Conservation (phyloP, 2,113 vertebrate species). For the Pan paniscus region DNA sequence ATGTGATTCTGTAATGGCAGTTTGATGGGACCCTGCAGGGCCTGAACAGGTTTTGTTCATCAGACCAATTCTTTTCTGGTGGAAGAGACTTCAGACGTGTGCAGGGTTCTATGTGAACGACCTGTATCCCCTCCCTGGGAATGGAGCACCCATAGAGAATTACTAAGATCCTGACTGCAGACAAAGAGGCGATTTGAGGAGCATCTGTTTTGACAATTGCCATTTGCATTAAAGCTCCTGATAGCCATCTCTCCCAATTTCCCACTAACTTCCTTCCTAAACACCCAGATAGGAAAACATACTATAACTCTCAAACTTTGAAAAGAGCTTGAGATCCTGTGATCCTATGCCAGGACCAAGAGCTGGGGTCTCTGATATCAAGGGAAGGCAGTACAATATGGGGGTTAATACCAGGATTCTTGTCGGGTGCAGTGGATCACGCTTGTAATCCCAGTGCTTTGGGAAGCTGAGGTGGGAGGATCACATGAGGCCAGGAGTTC, state of each 20-base stretch:
- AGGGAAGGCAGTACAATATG: accelerated
- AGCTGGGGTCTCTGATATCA: background rate
- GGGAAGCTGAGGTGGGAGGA: too few relatives aligned
- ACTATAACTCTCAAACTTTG: background rate
- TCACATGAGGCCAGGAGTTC: too few relatives aligned
- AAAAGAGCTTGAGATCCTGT: background rate
- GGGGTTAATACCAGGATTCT: background rate
- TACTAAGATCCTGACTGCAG: too few relatives aligned
- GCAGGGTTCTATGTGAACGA: background rate
- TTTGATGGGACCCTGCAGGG: background rate
- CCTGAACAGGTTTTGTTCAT: background rate
- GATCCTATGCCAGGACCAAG: background rate
- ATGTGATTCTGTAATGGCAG: background rate
- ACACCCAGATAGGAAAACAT: background rate
- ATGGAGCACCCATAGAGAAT: background rate
- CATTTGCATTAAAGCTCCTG: background rate
- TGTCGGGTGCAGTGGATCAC: too few relatives aligned
- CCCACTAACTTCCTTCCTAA: background rate
- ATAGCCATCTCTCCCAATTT: background rate
- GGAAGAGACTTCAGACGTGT: background rate
- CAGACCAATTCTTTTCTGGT: background rate
- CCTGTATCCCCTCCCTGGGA: background rate
- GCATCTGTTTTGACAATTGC: background rate
- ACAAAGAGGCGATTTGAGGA: background rate
- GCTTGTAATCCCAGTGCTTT: too few relatives aligned